Conservation (phyloP, 2,113 vertebrate genomes). For the Megalops atlanticus region DNA sequence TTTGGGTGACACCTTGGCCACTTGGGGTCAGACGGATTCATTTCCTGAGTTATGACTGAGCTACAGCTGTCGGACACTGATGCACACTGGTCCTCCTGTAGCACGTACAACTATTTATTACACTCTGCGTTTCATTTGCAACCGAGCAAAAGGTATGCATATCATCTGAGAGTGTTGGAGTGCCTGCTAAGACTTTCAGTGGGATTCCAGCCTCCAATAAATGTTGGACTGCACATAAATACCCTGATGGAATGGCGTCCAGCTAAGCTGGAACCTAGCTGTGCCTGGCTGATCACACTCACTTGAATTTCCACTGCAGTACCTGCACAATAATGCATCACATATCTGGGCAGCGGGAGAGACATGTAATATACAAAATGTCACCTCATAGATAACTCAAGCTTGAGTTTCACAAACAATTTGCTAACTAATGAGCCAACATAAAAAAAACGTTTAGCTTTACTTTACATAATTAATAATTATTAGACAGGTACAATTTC, state of each 20-base stretch:
- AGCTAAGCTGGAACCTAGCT: neutral
- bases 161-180: neutral
- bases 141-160: neutral
- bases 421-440: neutral
- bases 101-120: neutral
- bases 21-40: neutral
- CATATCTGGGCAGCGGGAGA: too few relatives aligned
- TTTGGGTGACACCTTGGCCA: conserved; percentile 8
- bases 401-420: neutral
- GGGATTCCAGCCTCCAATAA: neutral
- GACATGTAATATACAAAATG: too few relatives aligned
- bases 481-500: neutral
- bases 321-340: too few relatives aligned
- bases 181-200: neutral
- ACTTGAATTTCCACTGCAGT: neutral
- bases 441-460: too few relatives aligned
- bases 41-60: neutral
- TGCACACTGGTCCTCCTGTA: neutral
- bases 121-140: neutral
- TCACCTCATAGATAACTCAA: neutral
- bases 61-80: neutral
- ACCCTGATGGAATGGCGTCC: neutral
- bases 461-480: neutral
- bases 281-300: neutral
- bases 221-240: neutral